phyloP scores from a whole-genome alignment of 2,113 vertebrate species.

The Microtus ochrogaster region DNA sequence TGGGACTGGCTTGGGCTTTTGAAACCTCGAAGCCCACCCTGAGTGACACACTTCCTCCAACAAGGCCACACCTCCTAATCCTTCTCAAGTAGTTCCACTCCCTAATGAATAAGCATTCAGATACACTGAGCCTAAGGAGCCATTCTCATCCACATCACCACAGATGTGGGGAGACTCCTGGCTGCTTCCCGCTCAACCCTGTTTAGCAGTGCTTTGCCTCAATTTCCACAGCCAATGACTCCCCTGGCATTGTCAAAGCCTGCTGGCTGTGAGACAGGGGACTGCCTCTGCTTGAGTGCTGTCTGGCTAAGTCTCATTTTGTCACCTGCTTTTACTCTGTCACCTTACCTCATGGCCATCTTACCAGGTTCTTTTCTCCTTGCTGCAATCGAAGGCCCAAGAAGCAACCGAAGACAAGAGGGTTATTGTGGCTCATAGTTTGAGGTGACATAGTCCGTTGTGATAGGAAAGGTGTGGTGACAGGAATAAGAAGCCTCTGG shows the following conservation, averaged over 20 bases:
- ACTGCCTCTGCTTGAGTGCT: fast-evolving
- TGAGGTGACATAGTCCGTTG: neutral
- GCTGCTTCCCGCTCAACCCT: too few relatives aligned
- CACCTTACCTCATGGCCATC: fast-evolving
- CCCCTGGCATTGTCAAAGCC: neutral
- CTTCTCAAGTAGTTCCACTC: neutral
- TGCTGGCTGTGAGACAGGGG: neutral
- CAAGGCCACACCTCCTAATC: neutral
- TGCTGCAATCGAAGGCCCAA: neutral
- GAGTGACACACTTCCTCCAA: neutral
- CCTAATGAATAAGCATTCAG: neutral
- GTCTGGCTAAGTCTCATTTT: neutral
- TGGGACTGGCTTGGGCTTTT: neutral
- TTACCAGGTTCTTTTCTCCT: neutral
- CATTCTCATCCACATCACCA: neutral
- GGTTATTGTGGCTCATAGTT: neutral
- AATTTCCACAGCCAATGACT: neutral
- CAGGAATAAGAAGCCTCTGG: neutral
- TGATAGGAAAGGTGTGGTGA: neutral
- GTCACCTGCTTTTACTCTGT: neutral
- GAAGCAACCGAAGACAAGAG: neutral
- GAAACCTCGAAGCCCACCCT: neutral
- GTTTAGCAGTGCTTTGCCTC: fast-evolving
- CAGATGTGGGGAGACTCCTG: neutral
- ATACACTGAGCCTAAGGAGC: neutral